Conservation (phyloP, 2,888 invertebrate genomes). For the Nomada lathburiana region DNA sequence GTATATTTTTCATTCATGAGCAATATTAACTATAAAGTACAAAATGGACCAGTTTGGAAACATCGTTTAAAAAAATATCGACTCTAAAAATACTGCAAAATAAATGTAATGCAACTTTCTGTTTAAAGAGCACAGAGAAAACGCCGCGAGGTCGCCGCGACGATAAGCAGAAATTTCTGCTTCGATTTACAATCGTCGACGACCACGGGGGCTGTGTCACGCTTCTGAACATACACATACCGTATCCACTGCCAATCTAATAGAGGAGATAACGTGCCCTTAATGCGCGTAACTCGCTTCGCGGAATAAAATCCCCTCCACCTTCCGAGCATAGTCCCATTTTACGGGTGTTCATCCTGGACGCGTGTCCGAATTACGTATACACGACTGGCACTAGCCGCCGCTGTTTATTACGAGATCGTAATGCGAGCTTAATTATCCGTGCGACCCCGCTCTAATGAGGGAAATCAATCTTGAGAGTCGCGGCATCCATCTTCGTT, state of each 20-base stretch:
- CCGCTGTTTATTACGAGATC: conserved; percentile 70
- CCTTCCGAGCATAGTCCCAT: neutral
- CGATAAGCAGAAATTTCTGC: too few species aligned
- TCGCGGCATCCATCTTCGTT: conserved; percentile 68
- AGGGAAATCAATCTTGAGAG: conserved; percentile 74
- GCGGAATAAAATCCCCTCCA: conserved; percentile 21
- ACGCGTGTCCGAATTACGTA: conserved; percentile 37
- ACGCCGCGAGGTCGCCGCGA: too few species aligned
- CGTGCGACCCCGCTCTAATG: conserved; percentile 64
- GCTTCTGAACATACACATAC: too few species aligned
- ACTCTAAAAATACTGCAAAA: too few species aligned
- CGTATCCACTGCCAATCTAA: neutral
- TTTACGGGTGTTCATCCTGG: conserved; percentile 63
- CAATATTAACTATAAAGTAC: too few species aligned
- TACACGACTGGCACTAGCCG: conserved; percentile 1
- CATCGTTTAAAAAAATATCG: too few species aligned
- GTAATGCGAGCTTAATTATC: conserved; percentile 74
- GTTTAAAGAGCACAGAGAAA: too few species aligned
- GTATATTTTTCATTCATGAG: too few species aligned
- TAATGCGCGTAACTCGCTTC: conserved; percentile 52
- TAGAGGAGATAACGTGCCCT: conserved; percentile 62
- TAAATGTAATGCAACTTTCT: conserved; percentile 18
- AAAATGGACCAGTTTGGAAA: too few species aligned
- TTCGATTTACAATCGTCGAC: too few species aligned
- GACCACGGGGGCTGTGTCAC: neutral